phyloP scores from a whole-genome alignment of 2,888 invertebrate species.

The Brachynemurus nebulosus region DNA sequence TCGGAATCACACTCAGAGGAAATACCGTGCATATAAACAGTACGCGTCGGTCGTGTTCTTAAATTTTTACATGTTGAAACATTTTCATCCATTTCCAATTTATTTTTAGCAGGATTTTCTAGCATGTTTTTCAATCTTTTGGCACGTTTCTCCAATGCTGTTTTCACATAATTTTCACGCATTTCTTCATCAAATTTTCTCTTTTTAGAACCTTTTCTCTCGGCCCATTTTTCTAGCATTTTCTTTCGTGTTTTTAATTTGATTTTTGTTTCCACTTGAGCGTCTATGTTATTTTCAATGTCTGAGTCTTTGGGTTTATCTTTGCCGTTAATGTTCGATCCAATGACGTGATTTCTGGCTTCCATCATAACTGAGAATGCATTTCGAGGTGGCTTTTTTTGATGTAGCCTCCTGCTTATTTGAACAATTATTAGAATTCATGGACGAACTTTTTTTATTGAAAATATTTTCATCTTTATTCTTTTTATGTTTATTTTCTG shows the following conservation, averaged over 20 bases:
- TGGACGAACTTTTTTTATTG: background rate
- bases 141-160: constrained; percentile 44
- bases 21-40: background rate
- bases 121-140: constrained; percentile 40
- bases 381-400: constrained; percentile 26
- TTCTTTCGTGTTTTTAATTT: constrained; percentile 33
- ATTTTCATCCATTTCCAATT: background rate
- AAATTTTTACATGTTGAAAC: background rate
- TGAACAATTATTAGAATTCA: background rate
- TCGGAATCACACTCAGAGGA: background rate
- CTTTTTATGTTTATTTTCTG: background rate
- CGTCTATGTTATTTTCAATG: constrained; percentile 24
- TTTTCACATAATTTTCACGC: constrained; percentile 40
- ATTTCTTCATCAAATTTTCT: constrained; percentile 42
- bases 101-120: constrained; percentile 18
- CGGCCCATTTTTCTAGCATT: constrained; percentile 45
- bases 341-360: constrained; percentile 46
- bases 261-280: constrained; percentile 22
- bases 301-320: constrained; percentile 28
- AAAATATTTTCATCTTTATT: background rate
- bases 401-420: background rate
- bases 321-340: constrained; percentile 48
- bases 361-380: constrained; percentile 56
- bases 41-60: background rate
- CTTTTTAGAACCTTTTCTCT: constrained; percentile 44